phyloP scores from a whole-genome alignment of 2,113 vertebrate species.

The Sander vitreus region DNA sequence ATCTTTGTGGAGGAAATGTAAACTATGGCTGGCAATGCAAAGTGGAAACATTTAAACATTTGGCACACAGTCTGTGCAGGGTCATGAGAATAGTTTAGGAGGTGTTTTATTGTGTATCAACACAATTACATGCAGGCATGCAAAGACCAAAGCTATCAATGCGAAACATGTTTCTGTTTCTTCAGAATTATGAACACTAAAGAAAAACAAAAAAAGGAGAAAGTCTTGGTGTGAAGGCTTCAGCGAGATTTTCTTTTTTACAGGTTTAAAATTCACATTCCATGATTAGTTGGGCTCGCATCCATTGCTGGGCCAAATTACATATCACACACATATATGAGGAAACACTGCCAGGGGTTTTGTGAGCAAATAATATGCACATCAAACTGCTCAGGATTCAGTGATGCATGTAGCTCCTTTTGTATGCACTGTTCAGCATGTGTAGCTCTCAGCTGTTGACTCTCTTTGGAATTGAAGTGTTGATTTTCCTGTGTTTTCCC shows the following conservation, averaged over 20 bases:
- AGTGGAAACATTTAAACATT: slow-evolving; percentile 20
- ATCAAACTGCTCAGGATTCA: slow-evolving; percentile 25
- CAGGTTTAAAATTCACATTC: slow-evolving; percentile 26
- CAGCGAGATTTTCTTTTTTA: background rate
- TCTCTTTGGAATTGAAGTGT: slow-evolving; percentile 39
- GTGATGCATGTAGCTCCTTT: slow-evolving; percentile 7
- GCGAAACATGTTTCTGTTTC: slow-evolving; percentile 1
- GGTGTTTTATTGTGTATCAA: background rate
- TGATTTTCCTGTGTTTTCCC: slow-evolving; percentile 37
- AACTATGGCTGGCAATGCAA: background rate
- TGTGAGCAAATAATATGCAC: slow-evolving; percentile 19
- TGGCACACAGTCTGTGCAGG: background rate
- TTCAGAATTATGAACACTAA: slow-evolving; percentile 19
- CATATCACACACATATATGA: slow-evolving; percentile 31
- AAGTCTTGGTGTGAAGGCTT: background rate
- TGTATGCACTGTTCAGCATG: background rate
- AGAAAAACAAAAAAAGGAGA: slow-evolving; percentile 2
- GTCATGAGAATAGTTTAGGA: background rate
- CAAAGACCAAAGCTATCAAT: background rate
- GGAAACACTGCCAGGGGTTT: slow-evolving; percentile 15
- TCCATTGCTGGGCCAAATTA: slow-evolving; percentile 18
- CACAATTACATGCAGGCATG: background rate
- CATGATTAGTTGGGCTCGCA: slow-evolving; percentile 21
- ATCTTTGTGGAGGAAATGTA: slow-evolving; percentile 3
- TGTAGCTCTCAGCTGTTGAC: slow-evolving; percentile 31